A percentile compares a stretch with the other conserved stretches of the same genome.
These are phyloP conservation scores for Acanthosepion esculentum DNA, from an alignment of 2,888 invertebrate genomes.

Conservation along the genomic window DNA sequence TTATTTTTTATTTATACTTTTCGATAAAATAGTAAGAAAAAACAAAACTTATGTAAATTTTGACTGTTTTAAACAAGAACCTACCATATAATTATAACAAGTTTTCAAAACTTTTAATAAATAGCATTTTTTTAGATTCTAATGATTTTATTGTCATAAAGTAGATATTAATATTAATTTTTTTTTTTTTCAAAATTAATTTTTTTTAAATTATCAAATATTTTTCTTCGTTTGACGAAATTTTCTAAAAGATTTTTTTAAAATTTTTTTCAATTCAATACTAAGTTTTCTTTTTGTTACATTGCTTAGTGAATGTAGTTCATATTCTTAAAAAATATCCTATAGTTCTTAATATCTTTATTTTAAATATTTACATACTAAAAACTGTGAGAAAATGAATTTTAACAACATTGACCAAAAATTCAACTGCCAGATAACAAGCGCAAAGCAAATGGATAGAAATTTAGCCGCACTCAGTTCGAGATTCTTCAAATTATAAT, in stretches of 20 bases:
- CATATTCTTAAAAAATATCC: background rate
- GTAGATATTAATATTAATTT: background rate
- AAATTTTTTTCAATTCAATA: no score
- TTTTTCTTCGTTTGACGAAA: background rate
- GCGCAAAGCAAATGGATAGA: background rate
- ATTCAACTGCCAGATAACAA: background rate
- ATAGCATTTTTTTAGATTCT: background rate
- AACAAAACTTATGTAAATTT: background rate
- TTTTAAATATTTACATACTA: background rate
- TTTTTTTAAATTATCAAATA: background rate
- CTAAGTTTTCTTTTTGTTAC: no score
- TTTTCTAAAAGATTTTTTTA: no score
- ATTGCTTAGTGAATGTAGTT: background rate
- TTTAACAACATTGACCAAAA: background rate
- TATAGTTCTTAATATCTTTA: background rate
- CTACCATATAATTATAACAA: background rate
- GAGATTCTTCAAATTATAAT: background rate
- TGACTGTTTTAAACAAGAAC: background rate
- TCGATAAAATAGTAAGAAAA: background rate
- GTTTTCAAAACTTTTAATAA: background rate
- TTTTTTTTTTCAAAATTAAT: background rate
- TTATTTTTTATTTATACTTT: background rate
- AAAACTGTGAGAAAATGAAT: background rate
- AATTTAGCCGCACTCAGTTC: background rate
- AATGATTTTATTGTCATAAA: background rate